A percentile compares a stretch with the other conserved stretches of the same genome.
phyloP scores from a whole-genome alignment of 2,113 vertebrate genomes.

The Nipponia nippon region DNA sequence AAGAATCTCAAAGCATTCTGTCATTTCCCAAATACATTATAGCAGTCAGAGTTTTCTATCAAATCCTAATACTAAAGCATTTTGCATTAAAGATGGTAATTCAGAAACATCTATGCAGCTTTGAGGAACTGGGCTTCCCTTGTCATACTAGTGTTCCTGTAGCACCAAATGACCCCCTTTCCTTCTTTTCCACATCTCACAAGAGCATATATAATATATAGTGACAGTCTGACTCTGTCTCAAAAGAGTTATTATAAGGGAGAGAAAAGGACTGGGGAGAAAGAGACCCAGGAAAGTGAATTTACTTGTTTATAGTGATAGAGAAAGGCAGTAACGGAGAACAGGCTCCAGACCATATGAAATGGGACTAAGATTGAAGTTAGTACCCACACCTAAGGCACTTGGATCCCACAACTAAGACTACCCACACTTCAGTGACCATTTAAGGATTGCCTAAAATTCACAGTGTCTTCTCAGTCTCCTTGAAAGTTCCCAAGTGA shows the following conservation, averaged over 20 bases:
- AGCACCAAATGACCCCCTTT: neutral
- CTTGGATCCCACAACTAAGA: neutral
- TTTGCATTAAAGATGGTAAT: neutral
- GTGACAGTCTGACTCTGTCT: neutral
- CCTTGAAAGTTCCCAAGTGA: neutral
- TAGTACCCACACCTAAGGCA: neutral
- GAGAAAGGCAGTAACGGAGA: neutral
- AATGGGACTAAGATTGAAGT: neutral
- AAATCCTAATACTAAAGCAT: neutral
- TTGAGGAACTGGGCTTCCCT: neutral
- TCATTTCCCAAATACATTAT: neutral
- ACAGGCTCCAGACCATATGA: rapidly evolving
- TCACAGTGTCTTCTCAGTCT: neutral
- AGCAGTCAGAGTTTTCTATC: neutral
- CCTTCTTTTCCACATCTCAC: neutral
- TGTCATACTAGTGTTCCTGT: neutral
- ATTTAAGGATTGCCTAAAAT: neutral
- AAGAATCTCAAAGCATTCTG: neutral
- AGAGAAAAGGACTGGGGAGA: neutral
- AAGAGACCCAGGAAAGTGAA: neutral
- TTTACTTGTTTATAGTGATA: neutral
- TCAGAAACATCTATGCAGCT: neutral
- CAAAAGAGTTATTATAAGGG: neutral
- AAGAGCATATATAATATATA: neutral
- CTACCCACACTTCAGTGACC: neutral